phyloP scores from a whole-genome alignment of 1,140 invertebrate genomes.

The Bombyx mandarina region DNA sequence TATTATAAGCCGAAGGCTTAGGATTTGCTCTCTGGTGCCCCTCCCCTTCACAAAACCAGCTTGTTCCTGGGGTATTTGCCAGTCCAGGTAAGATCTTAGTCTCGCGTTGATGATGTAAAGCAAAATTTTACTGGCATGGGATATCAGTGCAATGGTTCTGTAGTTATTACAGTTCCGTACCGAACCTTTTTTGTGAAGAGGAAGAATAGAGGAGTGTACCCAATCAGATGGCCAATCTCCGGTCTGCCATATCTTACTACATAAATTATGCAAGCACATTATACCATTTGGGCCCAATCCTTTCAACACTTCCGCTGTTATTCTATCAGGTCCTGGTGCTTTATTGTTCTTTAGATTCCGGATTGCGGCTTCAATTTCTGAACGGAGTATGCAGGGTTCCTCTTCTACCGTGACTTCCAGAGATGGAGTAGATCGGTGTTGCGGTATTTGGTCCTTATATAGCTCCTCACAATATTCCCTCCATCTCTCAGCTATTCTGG shows the following conservation, averaged over 20 bases:
- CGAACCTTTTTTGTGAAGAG: background rate
- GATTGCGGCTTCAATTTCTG: background rate
- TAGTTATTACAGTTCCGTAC: too few species aligned
- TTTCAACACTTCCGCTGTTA: background rate
- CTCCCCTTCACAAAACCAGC: background rate
- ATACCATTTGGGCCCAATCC: background rate
- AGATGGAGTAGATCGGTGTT: background rate
- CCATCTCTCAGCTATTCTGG: background rate
- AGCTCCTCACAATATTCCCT: background rate
- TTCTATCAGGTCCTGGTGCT: background rate
- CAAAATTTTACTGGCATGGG: too few species aligned
- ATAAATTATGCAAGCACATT: background rate
- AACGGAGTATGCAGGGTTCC: background rate
- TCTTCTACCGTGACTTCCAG: background rate
- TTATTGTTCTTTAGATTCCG: background rate
- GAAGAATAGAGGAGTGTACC: background rate
- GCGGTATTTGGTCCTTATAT: background rate
- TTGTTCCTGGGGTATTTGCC: background rate
- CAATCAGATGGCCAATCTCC: constrained; percentile 1
- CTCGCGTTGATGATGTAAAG: too few species aligned
- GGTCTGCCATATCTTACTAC: background rate
- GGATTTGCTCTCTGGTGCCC: background rate
- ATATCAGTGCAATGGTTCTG: too few species aligned
- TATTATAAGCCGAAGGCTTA: background rate
- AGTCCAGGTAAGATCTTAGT: too few species aligned